phyloP scores from a whole-genome alignment of 2,888 invertebrate genomes.

The Drosophila lacicola region DNA sequence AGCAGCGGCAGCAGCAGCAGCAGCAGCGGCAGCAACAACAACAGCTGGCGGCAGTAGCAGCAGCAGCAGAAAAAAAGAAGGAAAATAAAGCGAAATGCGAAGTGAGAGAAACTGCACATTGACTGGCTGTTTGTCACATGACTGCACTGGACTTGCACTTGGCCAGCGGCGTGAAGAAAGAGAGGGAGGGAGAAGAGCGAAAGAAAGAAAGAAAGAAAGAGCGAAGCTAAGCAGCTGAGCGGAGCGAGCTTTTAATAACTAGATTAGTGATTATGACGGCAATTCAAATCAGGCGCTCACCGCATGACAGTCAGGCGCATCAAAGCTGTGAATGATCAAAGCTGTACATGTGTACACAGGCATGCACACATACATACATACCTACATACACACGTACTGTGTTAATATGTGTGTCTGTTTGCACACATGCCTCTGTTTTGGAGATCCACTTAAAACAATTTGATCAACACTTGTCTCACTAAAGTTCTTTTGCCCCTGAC shows the following conservation, averaged over 20 bases:
- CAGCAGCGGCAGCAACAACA: background rate
- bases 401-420: background rate
- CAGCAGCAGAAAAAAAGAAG: background rate
- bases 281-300: slow-evolving; percentile 36
- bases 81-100: slow-evolving; percentile 13
- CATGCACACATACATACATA: background rate
- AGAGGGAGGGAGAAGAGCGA: background rate
- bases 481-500: slow-evolving; percentile 26
- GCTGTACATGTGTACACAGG: background rate
- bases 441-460: slow-evolving; percentile 47
- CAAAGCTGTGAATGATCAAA: background rate
- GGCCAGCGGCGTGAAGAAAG: background rate
- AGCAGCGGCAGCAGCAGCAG: slow-evolving; percentile 16
- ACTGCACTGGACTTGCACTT: slow-evolving; percentile 31
- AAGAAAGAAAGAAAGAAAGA: background rate
- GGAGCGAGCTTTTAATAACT: slow-evolving; percentile 19
- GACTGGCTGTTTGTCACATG: slow-evolving; percentile 42
- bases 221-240: background rate
- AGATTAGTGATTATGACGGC: slow-evolving; percentile 31
- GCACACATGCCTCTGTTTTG: slow-evolving; percentile 19
- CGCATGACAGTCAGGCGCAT: slow-evolving; percentile 7
- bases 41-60: background rate
- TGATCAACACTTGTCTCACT: slow-evolving; percentile 40
- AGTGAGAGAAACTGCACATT: slow-evolving; percentile 30
- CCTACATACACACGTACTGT: background rate